Conservation (phyloP, 2,888 invertebrate genomes). For the Pandemis cinnamomeana region DNA sequence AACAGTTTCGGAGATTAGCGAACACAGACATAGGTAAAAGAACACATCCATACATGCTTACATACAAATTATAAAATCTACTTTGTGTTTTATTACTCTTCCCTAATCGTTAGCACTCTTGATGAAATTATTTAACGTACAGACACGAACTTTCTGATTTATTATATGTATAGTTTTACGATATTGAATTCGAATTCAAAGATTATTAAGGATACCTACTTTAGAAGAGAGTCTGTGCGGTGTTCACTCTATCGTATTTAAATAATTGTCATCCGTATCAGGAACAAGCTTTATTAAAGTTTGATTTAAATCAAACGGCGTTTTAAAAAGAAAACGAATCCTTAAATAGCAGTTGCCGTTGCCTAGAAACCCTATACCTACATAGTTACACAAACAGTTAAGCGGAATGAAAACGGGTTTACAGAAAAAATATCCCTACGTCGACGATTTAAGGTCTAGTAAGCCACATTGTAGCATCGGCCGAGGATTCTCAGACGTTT, state of each 20-base stretch:
- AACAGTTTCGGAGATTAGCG: too few relatives aligned
- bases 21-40: too few relatives aligned
- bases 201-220: not conserved
- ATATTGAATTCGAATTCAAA: too few relatives aligned
- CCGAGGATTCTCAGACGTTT: slow-evolving; percentile 43
- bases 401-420: not conserved
- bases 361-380: slow-evolving; percentile 3
- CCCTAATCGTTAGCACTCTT: too few relatives aligned
- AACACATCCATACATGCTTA: too few relatives aligned
- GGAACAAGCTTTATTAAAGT: not conserved
- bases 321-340: not conserved
- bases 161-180: too few relatives aligned
- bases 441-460: not conserved
- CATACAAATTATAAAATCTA: too few relatives aligned
- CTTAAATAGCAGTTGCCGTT: not conserved
- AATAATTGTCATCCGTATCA: too few relatives aligned
- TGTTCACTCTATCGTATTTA: too few relatives aligned
- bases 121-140: too few relatives aligned
- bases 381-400: not conserved
- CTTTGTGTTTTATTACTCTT: too few relatives aligned
- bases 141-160: too few relatives aligned
- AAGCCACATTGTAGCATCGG: not conserved
- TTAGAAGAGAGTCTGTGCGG: not conserved
- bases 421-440: not conserved
- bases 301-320: not conserved